These are phyloP conservation scores for Agrotis ipsilon DNA, from an alignment of 2,888 invertebrate genomes.

Conservation along the genomic window DNA sequence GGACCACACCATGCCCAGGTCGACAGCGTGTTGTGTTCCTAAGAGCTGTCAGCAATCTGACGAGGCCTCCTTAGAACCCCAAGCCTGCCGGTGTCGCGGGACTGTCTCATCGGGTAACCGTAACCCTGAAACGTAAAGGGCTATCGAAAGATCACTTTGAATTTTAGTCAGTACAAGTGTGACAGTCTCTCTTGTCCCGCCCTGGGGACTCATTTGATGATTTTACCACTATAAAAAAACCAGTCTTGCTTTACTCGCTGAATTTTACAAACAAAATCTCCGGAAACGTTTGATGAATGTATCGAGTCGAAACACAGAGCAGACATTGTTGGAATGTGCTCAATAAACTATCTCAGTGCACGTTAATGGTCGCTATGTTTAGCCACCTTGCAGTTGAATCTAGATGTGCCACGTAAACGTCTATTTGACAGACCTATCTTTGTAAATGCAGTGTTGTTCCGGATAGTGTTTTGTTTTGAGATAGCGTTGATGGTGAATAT, in stretches of 20 bases:
- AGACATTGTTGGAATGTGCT: slow-evolving; percentile 52
- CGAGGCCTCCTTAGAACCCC: too few relatives aligned
- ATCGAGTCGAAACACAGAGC: slow-evolving; percentile 54
- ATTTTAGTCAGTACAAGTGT: too few relatives aligned
- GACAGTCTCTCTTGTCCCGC: too few relatives aligned
- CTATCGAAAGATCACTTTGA: too few relatives aligned
- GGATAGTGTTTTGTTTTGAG: slow-evolving; percentile 39
- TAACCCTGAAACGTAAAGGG: too few relatives aligned
- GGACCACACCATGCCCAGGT: too few relatives aligned
- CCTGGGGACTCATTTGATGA: too few relatives aligned
- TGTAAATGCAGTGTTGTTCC: slow-evolving; percentile 19
- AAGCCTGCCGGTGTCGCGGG: too few relatives aligned
- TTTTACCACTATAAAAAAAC: slow-evolving; percentile 5
- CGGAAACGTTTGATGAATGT: slow-evolving; percentile 59
- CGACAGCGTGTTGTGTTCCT: too few relatives aligned
- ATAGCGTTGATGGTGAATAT: slow-evolving; percentile 17
- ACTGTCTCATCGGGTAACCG: too few relatives aligned
- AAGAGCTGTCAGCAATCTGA: too few relatives aligned
- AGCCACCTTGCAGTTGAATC: slow-evolving; percentile 59
- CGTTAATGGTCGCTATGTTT: slow-evolving; percentile 56
- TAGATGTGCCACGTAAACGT: slow-evolving; percentile 27
- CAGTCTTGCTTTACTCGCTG: slow-evolving; percentile 8
- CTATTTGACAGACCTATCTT: slow-evolving; percentile 43
- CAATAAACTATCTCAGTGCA: slow-evolving; percentile 55
- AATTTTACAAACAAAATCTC: slow-evolving; percentile 54